Base-by-base conservation (phyloP, 2,888 invertebrate genomes). In the Melanostoma mellinum region DNA sequence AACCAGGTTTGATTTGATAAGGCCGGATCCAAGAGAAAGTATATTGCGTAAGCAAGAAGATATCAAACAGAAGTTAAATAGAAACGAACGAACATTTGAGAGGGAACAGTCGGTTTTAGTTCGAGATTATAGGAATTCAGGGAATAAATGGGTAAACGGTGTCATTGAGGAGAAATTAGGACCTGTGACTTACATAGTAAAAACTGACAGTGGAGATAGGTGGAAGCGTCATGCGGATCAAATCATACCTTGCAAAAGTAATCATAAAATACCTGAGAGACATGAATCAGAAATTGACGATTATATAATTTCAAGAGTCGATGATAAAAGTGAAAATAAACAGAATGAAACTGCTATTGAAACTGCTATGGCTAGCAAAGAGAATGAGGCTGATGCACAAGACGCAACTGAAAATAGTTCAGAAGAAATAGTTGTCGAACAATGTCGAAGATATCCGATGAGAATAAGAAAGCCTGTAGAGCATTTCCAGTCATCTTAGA, bases 401-500 rank as follows among this genome's bases (percentile, higher is more conserved):
- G 42, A 44, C n/a, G 42, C n/a, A 8, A 44, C 3, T 44, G 42
- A 44, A 44, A 8, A 8, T 44, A 44, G 8, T 44, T 44, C 42
- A 44, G 42, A 44, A 44, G 9, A 44, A 44, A 3, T 44, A 44
- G 42, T 44, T 8, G 42, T 44, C n/a, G 42, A 44, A 44, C 9
- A 44, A 44, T 44, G 42, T 44, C 8, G n/a, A 44, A 44, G 42
- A 44, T 44, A 44, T 44, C 42, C 42, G n/a, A 44, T n/a, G 3
- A 44, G 42, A 44, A 44, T 44, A 44, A 44, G 42, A 44, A 44
- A 44, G 38, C 86, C 84, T 38, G 42, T 44, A 44, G 42, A 44
- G 42, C 42, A 1, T 20, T 20, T 20, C 20, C 20, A 20, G 1
- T 20, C 20, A 20, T 20, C 20, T 20, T 20, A 20, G 20, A 20